Base-by-base conservation (phyloP, 2,113 vertebrate species). In the Corythornis vintsioides region DNA sequence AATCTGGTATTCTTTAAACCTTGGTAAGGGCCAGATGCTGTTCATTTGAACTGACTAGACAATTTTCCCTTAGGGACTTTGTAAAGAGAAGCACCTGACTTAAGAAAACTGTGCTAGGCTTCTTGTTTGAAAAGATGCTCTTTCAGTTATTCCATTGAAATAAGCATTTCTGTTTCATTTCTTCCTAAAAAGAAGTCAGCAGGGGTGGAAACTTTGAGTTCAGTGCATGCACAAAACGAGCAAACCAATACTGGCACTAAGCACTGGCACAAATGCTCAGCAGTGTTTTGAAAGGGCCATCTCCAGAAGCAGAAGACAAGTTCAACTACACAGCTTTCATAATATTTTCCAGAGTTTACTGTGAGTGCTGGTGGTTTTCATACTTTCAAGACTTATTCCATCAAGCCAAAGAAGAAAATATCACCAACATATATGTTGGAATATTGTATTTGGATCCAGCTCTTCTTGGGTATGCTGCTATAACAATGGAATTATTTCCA, bases 271-370 rank as follows among this genome's bases (percentile, higher is more conserved):
- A 73, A 59, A 26, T 40, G 11, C 38, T 92, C 74, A 76, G 77
- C 42, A 72, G 38, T 93, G 74, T 95, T 96, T 96, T 82, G 66
- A 79, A 84, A 93, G 63, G 81, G 81, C 78, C 74, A 72, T 33
- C 65, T 95, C 88, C 92, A 96, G 81, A 31, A 93, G 77, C n/a
- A 88, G 59, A 53, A 79, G 57, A 35, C 35, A 67, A 88, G 57
- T 86, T 83, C 83, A 83, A 33, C 64, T 47, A 17, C 66, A n/a
- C 79, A 64, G 50, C 35, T 45, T 16, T 35, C 33, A 22, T 72
- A 60, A 91, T 69, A 89, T 93, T 94, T 96, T 94, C 90, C 92
- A 65, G 55, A 80, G 55, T 87, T 67, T 95, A 31, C 66, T 92
- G 28, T 29, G 55, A 63, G 60, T 56, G 52, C 40, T 89, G 84